A percentile compares a stretch with the other conserved stretches of the same genome.
Conservation (phyloP, 1,140 invertebrate genomes). For the Phthorimaea operculella region DNA sequence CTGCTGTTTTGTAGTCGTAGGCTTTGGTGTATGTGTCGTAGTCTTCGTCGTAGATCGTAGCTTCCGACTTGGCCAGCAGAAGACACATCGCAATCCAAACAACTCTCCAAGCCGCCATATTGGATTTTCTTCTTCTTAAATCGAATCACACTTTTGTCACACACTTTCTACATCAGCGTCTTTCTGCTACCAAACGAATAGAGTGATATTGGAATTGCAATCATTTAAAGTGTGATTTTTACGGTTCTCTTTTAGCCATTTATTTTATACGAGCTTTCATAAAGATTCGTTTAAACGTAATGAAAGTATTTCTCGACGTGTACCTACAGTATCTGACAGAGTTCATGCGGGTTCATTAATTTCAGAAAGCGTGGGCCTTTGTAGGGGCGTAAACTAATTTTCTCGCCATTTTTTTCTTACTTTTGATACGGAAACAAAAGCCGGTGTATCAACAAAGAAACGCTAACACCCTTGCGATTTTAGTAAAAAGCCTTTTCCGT, state of each 20-base stretch:
- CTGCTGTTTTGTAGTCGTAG: constrained; percentile 48
- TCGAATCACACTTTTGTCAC: constrained; percentile 6
- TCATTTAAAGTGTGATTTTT: constrained; percentile 14
- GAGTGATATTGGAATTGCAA: background rate
- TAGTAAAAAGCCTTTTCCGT: background rate
- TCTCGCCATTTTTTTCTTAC: too few relatives aligned
- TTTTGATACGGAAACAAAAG: too few relatives aligned
- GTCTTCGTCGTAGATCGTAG: constrained; percentile 53
- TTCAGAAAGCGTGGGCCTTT: too few relatives aligned
- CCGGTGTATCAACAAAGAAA: too few relatives aligned
- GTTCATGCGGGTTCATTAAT: too few relatives aligned
- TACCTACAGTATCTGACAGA: too few relatives aligned
- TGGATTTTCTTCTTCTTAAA: constrained; percentile 8
- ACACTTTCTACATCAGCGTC: constrained; percentile 12
- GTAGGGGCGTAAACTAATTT: too few relatives aligned
- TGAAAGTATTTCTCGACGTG: background rate
- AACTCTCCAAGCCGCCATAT: constrained; percentile 35
- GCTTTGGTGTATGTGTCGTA: constrained; percentile 52
- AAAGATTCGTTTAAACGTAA: background rate
- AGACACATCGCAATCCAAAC: constrained; percentile 27
- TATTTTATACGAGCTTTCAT: background rate
- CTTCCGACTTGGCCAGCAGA: constrained; percentile 26
- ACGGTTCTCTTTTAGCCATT: constrained; percentile 17
- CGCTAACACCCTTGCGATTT: background rate
- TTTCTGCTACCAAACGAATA: background rate